Base-by-base conservation (phyloP, 2,797 vertebrate genomes). In the Halcyon smyrnensis region DNA sequence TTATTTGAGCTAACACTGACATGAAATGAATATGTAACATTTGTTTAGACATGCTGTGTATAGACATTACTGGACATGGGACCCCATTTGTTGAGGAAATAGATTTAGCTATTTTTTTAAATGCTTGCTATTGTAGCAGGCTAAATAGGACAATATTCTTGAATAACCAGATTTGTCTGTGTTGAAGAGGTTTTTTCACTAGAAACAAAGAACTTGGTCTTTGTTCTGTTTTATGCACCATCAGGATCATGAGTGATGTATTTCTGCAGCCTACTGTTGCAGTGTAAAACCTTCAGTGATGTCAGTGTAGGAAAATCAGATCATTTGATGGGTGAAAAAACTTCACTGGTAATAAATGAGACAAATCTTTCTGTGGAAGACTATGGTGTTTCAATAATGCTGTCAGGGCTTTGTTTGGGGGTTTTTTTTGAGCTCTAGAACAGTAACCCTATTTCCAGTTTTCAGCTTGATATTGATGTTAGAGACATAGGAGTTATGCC, bases 81-180 rank as follows among this genome's bases (percentile, higher is more conserved):
- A 19, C 53, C 76, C 24, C 32, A 34, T 67, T 36, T 74, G 70
- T 70, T 65, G n/a, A 69, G 54, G 60, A 89, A 90, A 81, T 39
- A 51, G 27, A 16, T 77, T 88, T 87, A 84, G 67, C 37, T 84
- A 4, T 45, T 88, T 84, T 82, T 81, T 48, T 4, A 53, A 73
- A 62, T 41, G n/a, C 78, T 78, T 92, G 45, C 50, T 89, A 19
- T 54, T 87, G 77, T 34, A 89, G 54, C 39, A 56, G 41, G n/a
- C 74, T 84, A 73, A 90, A 65, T 71, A 76, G 75, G 56, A 87
- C 25, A 70, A 41, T 50, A 62, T 67, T 89, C n/a, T 53, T 60
- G 45, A 95, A 75, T 77, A 93, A 91, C 69, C 60, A 62, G 71
- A 77, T 92, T 92, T 92, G 28, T n/a, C 8, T 54, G 28, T 48